These are phyloP conservation scores for Drosophila nigromelanica DNA, from an alignment of 1,140 invertebrate species.

Conservation along the genomic window DNA sequence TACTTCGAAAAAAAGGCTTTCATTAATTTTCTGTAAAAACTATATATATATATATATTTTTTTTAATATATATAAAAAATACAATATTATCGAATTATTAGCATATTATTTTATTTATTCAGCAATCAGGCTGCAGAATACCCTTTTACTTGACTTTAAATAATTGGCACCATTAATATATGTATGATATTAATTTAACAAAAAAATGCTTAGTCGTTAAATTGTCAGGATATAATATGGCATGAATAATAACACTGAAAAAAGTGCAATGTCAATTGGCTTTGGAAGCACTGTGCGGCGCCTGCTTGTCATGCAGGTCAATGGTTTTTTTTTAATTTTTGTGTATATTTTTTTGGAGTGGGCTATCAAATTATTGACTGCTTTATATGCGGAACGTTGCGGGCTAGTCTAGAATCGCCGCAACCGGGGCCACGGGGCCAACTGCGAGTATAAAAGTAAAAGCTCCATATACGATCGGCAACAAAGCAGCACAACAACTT, in stretches of 20 bases:
- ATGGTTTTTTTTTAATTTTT: conserved; percentile 44
- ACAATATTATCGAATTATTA: too few relatives aligned
- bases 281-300: conserved; percentile 51
- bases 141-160: too few relatives aligned
- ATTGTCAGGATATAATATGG: too few relatives aligned
- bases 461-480: conserved; percentile 59
- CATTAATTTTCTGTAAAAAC: too few relatives aligned
- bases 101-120: too few relatives aligned
- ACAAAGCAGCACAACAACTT: conserved; percentile 53
- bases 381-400: conserved; percentile 59
- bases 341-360: conserved; percentile 7
- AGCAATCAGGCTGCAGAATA: too few relatives aligned
- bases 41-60: too few relatives aligned
- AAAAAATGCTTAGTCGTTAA: too few relatives aligned
- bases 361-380: conserved; percentile 56
- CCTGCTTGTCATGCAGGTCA: conserved; percentile 67
- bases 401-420: conserved; percentile 59
- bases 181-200: too few relatives aligned
- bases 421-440: conserved; percentile 37
- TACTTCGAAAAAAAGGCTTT: background rate
- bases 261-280: background rate
- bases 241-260: background rate
- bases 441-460: conserved; percentile 59
- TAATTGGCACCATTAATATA: too few relatives aligned
- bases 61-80: too few relatives aligned